Base-by-base conservation (phyloP, 2,797 vertebrate species). In the Anabacerthia variegaticeps region DNA sequence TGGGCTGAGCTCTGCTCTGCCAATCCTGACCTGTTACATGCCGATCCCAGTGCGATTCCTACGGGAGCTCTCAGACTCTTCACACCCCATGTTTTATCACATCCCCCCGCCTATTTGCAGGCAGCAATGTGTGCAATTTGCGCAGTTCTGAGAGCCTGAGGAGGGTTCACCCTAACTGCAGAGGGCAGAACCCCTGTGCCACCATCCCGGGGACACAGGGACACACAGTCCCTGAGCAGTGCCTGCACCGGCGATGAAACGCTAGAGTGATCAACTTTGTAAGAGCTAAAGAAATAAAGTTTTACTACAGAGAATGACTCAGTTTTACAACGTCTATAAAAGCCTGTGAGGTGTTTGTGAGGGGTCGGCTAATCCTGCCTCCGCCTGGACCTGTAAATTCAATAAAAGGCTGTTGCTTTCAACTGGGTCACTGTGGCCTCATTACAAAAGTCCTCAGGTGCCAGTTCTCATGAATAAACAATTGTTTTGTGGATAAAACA, bases 401-500 rank as follows among this genome's bases (percentile, higher is more conserved):
- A 63, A 34, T 56, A 46, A 52, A 65, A 54, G 39, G 46, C 43
- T 69, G 8, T 2, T 51, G 58, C 79, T 91, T 91, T 83, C 89
- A 72, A 28, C 85, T 41, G 81, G 85, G 83, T 89, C 91, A 83
- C 68, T 37, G 66, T 24, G 22, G 68, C 79, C 83, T 91, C 76
- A 66, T 92, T 83, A 32, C 83, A n/a, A 16, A 92, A 81, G 96
- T 94, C 79, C 88, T 94, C 85, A 27, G 91, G 94, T 91, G 89
- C 83, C 55, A 28, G 24, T 68, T 66, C 91, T 94, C 93, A 89
- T 93, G 93, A 87, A 95, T 95, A 96, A 95, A 88, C 89, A 89
- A 52, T 85, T 78, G 74, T 79, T 92, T 82, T 20, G 8, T n/a
- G 96, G 81, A 23, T 93, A 49, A 96, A 96, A 92, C 92, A 88